A percentile compares a stretch with the other conserved stretches of the same genome.
phyloP scores from a whole-genome alignment of 1,140 invertebrate genomes.

The Notospermus geniculatus region DNA sequence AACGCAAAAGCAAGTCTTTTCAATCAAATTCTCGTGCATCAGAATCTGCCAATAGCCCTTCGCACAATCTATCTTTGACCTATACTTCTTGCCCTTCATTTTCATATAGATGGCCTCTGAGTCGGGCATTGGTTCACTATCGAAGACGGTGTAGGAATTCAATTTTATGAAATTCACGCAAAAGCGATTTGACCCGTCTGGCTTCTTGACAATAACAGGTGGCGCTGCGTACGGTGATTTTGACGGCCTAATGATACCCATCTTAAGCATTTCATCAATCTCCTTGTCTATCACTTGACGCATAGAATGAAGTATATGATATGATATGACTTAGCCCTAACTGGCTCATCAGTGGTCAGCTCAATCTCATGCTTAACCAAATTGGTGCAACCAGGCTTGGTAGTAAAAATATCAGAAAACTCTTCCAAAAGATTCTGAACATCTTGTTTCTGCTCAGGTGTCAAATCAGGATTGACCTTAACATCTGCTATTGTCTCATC shows the following conservation, averaged over 20 bases:
- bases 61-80: constrained; percentile 24
- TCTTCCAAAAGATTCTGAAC: constrained; percentile 4
- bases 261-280: constrained; percentile 33
- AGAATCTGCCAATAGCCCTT: constrained; percentile 25
- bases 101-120: constrained; percentile 22
- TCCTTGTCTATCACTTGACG: constrained; percentile 42
- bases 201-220: constrained; percentile 57
- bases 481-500: constrained; percentile 10
- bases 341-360: constrained; percentile 6
- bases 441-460: background rate
- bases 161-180: constrained; percentile 57
- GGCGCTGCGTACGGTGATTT: constrained; percentile 57
- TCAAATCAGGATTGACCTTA: background rate
- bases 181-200: constrained; percentile 53
- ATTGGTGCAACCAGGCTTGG: constrained; percentile 20
- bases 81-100: background rate
- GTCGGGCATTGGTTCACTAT: constrained; percentile 25
- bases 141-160: constrained; percentile 27
- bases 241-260: constrained; percentile 48
- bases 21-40: constrained; percentile 19
- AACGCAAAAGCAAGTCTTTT: constrained; percentile 19
- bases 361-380: constrained; percentile 15
- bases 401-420: constrained; percentile 16
- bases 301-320: constrained; percentile 48
- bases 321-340: constrained; percentile 20